A percentile compares a stretch with the other conserved stretches of the same genome.
Evolutionary conservation across 2,113 vertebrate genomes (phyloP).

Genomic region (Petromus typicus): DNA sequence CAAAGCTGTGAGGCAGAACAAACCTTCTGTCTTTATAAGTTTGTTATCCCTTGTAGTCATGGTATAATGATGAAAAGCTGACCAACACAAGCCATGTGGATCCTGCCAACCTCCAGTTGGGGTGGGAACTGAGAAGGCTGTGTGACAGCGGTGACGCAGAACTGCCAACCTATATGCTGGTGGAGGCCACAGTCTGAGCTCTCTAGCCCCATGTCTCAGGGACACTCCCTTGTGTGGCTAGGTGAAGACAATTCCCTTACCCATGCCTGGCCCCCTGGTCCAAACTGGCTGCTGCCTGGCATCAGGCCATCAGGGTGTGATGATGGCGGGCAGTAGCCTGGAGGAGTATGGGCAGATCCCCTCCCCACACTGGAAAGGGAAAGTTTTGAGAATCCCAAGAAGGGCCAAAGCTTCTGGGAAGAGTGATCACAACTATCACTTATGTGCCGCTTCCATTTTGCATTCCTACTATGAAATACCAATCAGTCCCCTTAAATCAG

Average conservation of each 20-base stretch:
- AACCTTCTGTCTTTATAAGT: not conserved
- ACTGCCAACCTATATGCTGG: not conserved
- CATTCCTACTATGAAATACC: not conserved
- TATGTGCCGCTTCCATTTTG: not conserved
- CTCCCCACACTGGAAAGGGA: not conserved
- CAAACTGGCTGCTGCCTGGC: not conserved
- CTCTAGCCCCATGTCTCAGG: not conserved
- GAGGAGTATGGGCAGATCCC: not conserved
- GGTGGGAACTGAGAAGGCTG: not conserved
- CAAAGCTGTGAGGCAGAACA: not conserved
- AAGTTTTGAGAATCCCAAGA: not conserved
- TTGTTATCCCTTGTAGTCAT: not conserved
- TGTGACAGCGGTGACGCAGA: not conserved
- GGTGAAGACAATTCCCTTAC: not conserved
- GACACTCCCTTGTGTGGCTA: not conserved
- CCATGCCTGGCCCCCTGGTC: not conserved
- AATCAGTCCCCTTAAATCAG: not conserved
- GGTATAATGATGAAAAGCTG: not conserved
- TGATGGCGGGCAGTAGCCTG: not conserved
- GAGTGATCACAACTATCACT: not conserved
- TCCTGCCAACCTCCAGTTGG: not conserved
- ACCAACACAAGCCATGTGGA: not conserved
- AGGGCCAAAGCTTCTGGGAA: not conserved
- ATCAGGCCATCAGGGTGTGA: not conserved
- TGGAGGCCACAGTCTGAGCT: not conserved